Evolutionary conservation across 2,113 vertebrate genomes (phyloP), one percentile per base, ranked within the genome.

Genomic region (Dipodomys merriami): DNA sequence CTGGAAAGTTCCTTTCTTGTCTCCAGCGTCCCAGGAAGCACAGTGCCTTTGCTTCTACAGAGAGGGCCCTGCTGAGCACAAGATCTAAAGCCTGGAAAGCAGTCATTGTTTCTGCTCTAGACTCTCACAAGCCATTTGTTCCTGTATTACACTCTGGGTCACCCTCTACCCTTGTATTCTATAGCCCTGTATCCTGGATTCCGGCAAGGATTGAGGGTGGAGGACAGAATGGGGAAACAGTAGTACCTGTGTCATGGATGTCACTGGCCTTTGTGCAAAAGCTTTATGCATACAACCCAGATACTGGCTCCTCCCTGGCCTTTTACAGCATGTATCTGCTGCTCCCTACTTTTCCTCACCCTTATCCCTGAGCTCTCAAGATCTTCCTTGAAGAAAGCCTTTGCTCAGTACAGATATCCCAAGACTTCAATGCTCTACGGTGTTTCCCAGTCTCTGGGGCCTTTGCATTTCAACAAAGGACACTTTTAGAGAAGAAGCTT

Each of bases 181-280:
- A 1, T 39, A 39, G 39, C 74, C 44, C 5, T 1, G 0, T 23
- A 10, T 22, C 13, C 18, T 7, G 46, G 30, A 11, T 15, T 60
- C 49, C 85, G 7, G 20, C 39, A 62, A 44, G 19, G 30, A 80
- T 30, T 2, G 25, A 46, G 53, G 25, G 13, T 4, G 16, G 57
- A 35, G 5, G 60, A 1, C 15, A 33, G 49, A 18, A 16, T 22
- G 53, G 74, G 22, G 5, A 57, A 30, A 46, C 18, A 10, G 29
- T 1, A 23, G 9, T 1, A 3, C 64, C 65, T 39, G 6, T 30
- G 44, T 46, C 30, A 35, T 29, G 29, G 30, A 44, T 46, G 57
- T 83, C 16, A 6, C 1, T 15, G 76, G 23, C 12, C 53, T 77
- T 53, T 46, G 44, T 67, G n/a, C 57, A 23, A 62, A 16, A 53